Conservation (phyloP, 2,797 vertebrate species). For the Bufotes viridis region DNA sequence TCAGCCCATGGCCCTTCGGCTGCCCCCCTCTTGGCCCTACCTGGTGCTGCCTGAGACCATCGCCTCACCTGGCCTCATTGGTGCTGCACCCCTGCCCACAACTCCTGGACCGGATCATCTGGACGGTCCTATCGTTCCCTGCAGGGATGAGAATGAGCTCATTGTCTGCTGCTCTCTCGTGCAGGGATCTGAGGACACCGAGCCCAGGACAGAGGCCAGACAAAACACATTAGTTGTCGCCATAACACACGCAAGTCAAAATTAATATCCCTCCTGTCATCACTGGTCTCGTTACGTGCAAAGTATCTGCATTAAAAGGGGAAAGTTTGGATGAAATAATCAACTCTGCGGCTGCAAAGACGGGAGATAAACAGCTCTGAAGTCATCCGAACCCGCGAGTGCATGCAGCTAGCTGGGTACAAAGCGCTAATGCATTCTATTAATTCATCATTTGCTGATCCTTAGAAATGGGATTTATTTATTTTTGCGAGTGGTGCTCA, state of each 20-base stretch:
- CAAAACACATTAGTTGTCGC: conserved; percentile 58
- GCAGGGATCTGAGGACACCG: conserved; percentile 43
- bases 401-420: background rate
- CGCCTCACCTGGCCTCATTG: too few species aligned
- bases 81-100: background rate
- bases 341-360: background rate
- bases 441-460: conserved; percentile 3
- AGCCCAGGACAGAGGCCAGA: conserved; percentile 44
- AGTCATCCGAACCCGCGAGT: background rate
- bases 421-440: background rate
- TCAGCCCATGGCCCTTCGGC: too few species aligned
- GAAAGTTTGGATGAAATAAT: conserved; percentile 21
- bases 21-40: too few species aligned
- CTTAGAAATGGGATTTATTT: background rate
- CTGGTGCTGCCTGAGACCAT: too few species aligned
- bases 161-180: conserved; percentile 46
- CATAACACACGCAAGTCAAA: conserved; percentile 39
- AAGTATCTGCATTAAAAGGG: conserved; percentile 13
- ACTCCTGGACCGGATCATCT: conserved; percentile 16
- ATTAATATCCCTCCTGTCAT: conserved; percentile 44
- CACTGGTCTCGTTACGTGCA: background rate
- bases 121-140: conserved; percentile 11
- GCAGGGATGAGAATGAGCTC: conserved; percentile 30
- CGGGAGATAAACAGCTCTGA: background rate
- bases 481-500: background rate